These are phyloP conservation scores for Ophion obscuratus DNA, from an alignment of 2,888 invertebrate species.

Conservation along the genomic window DNA sequence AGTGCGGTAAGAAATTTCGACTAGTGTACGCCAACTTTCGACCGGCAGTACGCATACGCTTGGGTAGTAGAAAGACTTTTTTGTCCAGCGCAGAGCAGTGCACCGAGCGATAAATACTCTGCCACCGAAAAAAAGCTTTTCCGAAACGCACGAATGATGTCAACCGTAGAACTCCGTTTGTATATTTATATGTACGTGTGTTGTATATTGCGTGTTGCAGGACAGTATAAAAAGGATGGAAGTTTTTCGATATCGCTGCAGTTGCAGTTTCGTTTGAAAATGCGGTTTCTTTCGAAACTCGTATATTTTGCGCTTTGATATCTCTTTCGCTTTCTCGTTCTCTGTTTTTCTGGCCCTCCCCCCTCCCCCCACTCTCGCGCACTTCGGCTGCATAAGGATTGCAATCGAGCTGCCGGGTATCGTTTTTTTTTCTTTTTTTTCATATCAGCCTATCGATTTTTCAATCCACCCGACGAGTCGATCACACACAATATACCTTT, in stretches of 20 bases:
- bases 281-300: constrained; percentile 35
- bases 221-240: constrained; percentile 9
- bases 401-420: background rate
- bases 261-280: constrained; percentile 54
- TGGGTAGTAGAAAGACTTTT: constrained; percentile 17
- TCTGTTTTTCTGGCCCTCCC: background rate
- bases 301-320: background rate
- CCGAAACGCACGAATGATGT: constrained; percentile 43
- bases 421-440: background rate
- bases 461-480: constrained; percentile 1
- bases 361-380: background rate
- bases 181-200: background rate
- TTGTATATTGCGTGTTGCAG: background rate
- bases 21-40: no score
- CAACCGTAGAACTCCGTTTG: constrained; percentile 37
- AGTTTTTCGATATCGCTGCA: constrained; percentile 13
- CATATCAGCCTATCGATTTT: background rate
- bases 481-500: constrained; percentile 28
- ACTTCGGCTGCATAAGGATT: background rate
- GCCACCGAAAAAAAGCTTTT: constrained; percentile 50
- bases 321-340: background rate
- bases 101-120: constrained; percentile 31
- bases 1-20: no score
- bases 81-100: constrained; percentile 28
- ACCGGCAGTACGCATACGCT: background rate